phyloP scores from a whole-genome alignment of 2,888 invertebrate genomes.

The Pristionchus japonicus region DNA sequence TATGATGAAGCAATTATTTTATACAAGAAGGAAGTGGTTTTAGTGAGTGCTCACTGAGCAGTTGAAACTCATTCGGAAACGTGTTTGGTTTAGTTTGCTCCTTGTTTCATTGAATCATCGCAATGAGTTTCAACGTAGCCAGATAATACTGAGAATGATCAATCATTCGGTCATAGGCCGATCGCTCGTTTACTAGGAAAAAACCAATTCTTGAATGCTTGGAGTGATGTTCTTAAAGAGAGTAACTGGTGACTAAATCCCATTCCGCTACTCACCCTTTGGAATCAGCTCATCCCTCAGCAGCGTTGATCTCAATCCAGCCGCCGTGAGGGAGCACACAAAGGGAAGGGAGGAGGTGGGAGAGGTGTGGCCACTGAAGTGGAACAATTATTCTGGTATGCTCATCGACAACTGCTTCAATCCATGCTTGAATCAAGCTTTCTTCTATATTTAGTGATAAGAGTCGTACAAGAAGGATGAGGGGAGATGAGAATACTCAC shows the following conservation, averaged over 20 bases:
- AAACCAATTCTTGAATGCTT: too few species aligned
- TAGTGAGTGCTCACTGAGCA: neutral
- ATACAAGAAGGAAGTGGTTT: neutral
- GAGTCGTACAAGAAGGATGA: too few species aligned
- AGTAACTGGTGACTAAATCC: too few species aligned
- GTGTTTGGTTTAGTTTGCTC: neutral
- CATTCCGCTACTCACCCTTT: too few species aligned
- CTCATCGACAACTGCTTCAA: too few species aligned
- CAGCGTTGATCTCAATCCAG: neutral
- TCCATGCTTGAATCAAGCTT: too few species aligned
- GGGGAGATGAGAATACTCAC: too few species aligned
- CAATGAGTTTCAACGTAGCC: neutral
- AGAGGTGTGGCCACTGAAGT: conserved; percentile 17
- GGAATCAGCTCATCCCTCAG: conserved; percentile 41
- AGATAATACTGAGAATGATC: neutral
- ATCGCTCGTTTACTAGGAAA: too few species aligned
- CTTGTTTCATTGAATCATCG: neutral
- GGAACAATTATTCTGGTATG: too few species aligned
- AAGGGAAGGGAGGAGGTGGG: conserved; percentile 35
- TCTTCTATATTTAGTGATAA: too few species aligned
- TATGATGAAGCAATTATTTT: too few species aligned
- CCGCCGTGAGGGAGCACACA: conserved; percentile 25
- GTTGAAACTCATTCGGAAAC: neutral
- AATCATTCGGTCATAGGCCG: neutral
- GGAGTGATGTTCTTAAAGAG: too few species aligned